Evolutionary conservation across 2,888 invertebrate genomes (phyloP).

Genomic region (Chaetogeoica ovagalla): DNA sequence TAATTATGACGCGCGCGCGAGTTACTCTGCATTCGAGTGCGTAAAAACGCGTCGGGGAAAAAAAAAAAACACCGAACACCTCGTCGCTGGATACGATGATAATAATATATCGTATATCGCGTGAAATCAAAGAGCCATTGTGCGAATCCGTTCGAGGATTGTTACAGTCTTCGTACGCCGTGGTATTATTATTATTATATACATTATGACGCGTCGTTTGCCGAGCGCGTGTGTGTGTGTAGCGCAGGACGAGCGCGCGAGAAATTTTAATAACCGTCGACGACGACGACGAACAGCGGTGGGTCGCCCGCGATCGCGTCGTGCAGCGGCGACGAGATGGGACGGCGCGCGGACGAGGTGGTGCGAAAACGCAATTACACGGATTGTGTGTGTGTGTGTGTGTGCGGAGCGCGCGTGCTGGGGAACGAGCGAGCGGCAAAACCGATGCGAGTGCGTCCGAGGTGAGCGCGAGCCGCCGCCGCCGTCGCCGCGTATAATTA

Average conservation of each 20-base stretch:
- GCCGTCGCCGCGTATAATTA: slow-evolving; percentile 48
- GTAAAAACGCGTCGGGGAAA: not conserved
- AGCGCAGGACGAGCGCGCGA: not conserved
- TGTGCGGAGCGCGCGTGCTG: not conserved
- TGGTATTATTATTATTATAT: not conserved
- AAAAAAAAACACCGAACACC: slow-evolving; percentile 5
- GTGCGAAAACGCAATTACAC: slow-evolving; percentile 51
- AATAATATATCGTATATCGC: not conserved
- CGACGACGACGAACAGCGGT: slow-evolving; percentile 6
- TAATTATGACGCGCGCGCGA: not conserved
- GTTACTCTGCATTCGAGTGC: not conserved
- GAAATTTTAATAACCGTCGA: slow-evolving; percentile 45
- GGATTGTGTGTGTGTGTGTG: slow-evolving; percentile 35
- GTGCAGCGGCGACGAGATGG: too few relatives aligned
- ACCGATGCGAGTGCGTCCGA: slow-evolving; percentile 34
- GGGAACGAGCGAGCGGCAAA: not conserved
- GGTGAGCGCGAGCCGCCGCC: not conserved
- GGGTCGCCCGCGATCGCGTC: slow-evolving; percentile 1
- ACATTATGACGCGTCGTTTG: too few relatives aligned
- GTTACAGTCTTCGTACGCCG: not conserved
- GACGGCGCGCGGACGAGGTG: too few relatives aligned
- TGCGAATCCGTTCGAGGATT: slow-evolving; percentile 34
- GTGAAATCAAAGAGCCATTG: slow-evolving; percentile 44
- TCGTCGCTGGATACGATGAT: not conserved
- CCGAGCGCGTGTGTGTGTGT: not conserved